Evolutionary conservation across 2,888 invertebrate species (phyloP).

Genomic region (Kuschelorhynchus macadamiae): DNA sequence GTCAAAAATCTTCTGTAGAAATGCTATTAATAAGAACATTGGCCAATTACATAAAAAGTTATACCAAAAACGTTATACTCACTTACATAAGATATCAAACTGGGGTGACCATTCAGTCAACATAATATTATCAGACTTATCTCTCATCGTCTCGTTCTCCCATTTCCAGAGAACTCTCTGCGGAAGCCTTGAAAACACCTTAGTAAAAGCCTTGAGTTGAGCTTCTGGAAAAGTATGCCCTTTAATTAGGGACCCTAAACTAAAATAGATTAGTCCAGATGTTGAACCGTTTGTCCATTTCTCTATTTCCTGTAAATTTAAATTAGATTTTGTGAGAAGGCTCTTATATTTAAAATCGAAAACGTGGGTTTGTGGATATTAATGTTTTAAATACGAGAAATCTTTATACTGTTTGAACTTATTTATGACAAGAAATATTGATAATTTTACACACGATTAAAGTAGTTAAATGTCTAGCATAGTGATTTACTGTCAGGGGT

Average conservation of each 20-base stretch:
- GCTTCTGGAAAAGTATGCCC: conserved; percentile 74
- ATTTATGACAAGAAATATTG: too few relatives aligned
- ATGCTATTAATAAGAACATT: too few relatives aligned
- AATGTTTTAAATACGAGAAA: too few relatives aligned
- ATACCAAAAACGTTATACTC: background rate
- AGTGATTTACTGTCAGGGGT: too few relatives aligned
- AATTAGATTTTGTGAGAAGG: too few relatives aligned
- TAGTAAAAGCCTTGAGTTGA: conserved; percentile 73
- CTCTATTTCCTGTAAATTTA: conserved; percentile 70
- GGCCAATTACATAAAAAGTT: too few relatives aligned
- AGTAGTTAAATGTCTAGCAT: too few relatives aligned
- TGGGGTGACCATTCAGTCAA: conserved; percentile 81
- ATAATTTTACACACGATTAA: too few relatives aligned
- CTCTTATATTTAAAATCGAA: too few relatives aligned
- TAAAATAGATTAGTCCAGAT: conserved; percentile 80
- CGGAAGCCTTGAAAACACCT: conserved; percentile 75
- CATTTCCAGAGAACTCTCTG: conserved; percentile 85
- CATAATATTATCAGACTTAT: conserved; percentile 75
- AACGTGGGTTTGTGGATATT: too few relatives aligned
- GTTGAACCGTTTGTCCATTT: conserved; percentile 76
- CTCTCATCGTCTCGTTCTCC: conserved; percentile 74
- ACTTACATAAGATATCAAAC: conserved; percentile 83
- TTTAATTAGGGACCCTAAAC: conserved; percentile 82
- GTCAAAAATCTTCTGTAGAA: too few relatives aligned
- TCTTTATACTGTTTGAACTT: too few relatives aligned